Conservation (phyloP, 2,888 invertebrate species). For the Synanthedon andrenaeformis region DNA sequence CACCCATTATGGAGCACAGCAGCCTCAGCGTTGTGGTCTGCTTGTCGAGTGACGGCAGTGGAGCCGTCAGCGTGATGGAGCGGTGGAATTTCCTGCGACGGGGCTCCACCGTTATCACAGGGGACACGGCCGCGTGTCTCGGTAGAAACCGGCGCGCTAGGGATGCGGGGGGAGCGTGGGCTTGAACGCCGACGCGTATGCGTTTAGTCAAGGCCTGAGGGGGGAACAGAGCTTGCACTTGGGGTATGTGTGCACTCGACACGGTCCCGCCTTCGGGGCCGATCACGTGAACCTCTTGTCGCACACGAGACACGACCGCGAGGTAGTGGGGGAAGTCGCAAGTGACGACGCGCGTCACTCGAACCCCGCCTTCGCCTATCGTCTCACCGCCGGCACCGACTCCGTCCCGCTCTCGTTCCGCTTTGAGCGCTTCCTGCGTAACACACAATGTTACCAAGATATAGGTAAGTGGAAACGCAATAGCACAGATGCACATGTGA, state of each 20-base stretch:
- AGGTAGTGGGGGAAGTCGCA: conserved; percentile 99
- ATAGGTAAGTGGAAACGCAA: no score
- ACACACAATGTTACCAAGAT: neutral
- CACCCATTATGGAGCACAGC: conserved; percentile 96
- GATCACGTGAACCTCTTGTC: conserved; percentile 97
- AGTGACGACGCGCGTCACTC: conserved; percentile 94
- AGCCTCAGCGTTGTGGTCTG: conserved; percentile 77
- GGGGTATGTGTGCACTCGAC: conserved; percentile 90
- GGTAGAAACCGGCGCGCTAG: conserved; percentile 89
- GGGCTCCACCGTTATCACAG: conserved; percentile 98
- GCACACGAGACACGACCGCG: conserved; percentile 92
- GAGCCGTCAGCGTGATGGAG: conserved; percentile 96
- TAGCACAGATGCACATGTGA: no score
- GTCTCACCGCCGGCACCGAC: conserved; percentile 66
- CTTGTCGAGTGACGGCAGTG: conserved; percentile 64
- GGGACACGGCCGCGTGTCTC: conserved; percentile 96
- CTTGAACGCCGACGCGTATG: conserved; percentile 97
- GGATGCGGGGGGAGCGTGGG: conserved; percentile 91
- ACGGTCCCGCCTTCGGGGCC: conserved; percentile 98
- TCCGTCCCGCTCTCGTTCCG: conserved; percentile 86
- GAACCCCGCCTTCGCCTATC: conserved; percentile 76
- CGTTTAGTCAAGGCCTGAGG: conserved; percentile 98
- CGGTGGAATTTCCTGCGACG: conserved; percentile 98
- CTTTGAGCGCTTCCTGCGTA: conserved; percentile 79
- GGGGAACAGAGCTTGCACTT: conserved; percentile 88